These are phyloP conservation scores for Brachionus sp. DNA, from an alignment of 1,140 invertebrate genomes.

Conservation along the genomic window DNA sequence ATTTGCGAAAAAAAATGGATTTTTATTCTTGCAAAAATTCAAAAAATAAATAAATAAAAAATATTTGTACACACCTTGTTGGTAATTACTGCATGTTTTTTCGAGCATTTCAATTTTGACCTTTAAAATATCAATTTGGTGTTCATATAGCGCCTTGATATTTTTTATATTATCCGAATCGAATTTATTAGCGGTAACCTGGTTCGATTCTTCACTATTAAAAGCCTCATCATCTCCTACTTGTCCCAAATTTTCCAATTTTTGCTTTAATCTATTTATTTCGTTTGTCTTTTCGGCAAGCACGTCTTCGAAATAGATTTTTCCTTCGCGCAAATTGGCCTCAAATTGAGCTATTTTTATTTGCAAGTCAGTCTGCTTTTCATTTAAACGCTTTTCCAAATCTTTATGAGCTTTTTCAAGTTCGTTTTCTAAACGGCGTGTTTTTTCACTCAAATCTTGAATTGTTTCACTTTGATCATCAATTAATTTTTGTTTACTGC, in stretches of 20 bases:
- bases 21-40: too few relatives aligned
- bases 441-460: slow-evolving; percentile 1
- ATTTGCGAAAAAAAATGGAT: too few relatives aligned
- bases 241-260: neutral
- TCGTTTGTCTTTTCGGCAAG: neutral
- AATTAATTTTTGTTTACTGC: neutral
- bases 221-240: neutral
- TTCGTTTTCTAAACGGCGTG: neutral
- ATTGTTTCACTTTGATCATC: neutral
- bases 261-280: slow-evolving; percentile 3
- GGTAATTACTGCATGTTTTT: slow-evolving; percentile 31
- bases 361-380: neutral
- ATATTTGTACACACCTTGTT: neutral
- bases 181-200: neutral
- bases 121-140: slow-evolving; percentile 39
- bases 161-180: slow-evolving; percentile 15
- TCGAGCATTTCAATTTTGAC: slow-evolving; percentile 40
- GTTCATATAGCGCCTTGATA: slow-evolving; percentile 36
- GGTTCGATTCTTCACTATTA: neutral
- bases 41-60: neutral
- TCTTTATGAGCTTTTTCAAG: neutral
- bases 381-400: neutral
- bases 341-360: slow-evolving; percentile 31
- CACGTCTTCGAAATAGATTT: slow-evolving; percentile 15
- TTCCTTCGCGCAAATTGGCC: slow-evolving; percentile 14